Base-by-base conservation (phyloP, 2,888 invertebrate species). In the Stenodera caucasica region DNA sequence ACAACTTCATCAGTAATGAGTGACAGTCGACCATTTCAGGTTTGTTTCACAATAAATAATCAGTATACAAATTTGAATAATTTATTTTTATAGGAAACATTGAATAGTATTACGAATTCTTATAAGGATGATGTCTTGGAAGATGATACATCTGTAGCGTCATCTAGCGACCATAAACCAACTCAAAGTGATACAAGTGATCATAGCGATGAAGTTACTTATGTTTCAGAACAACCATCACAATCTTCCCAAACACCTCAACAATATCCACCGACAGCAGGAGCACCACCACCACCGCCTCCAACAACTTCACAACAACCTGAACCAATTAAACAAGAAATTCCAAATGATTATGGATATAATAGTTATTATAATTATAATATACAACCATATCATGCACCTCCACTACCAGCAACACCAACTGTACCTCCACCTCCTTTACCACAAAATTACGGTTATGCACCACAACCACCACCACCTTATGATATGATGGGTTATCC, bases 11-110 rank as follows among this genome's bases (percentile, higher is more conserved):
- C 77, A 4, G 75, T 78, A 54, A 70, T 79, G 61, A 72, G 73
- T 15, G 79, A 80, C 51, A 77, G 75, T 63, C 76, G 77, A 58
- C 77, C 80, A 33, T 80, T 80, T 70, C 80, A 80, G 72, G 80
- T 78, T 67, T 62, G 66, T 57, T n/a, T n/a, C n/a, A n/a, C n/a
- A n/a, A n/a, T n/a, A n/a, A n/a, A n/a, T n/a, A n/a, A n/a, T n/a
- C n/a, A n/a, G n/a, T n/a, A 29, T 53, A 35, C 26, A 30, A 57
- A 49, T 58, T 45, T 35, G 23, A 49, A 35, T 49, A 26, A 5
- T 37, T 2, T 12, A 21, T 3, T 21, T 26, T 56, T 33, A 9
- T 33, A 80, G 78, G 80, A 80, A 60, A 79, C 79, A 11, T 71
- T 79, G 60, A 79, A 81, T 65, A 79, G 76, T 65, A 80, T 81